Percentiles rank a stretch among this genome's conserved stretches.
Conservation (phyloP, 2,797 vertebrate genomes). For the Macropus fuliginosus region DNA sequence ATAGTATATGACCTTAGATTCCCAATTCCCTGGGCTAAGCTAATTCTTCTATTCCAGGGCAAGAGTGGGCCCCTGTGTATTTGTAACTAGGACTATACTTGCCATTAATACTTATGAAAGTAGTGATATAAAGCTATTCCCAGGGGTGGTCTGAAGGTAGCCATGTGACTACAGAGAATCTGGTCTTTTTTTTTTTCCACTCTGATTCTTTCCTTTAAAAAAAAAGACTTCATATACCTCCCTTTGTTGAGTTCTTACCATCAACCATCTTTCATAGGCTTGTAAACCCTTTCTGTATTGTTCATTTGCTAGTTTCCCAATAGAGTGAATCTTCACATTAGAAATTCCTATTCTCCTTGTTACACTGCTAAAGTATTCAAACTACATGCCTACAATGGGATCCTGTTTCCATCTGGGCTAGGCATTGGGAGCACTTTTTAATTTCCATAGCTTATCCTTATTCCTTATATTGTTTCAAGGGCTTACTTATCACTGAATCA, state of each 20-base stretch:
- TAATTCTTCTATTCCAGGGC: not conserved
- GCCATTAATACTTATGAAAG: not conserved
- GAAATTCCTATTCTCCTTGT: not conserved
- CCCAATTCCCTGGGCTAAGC: not conserved
- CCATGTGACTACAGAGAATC: not conserved
- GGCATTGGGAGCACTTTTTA: not conserved
- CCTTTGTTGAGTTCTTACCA: not conserved
- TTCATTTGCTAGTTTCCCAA: not conserved
- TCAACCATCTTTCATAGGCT: not conserved
- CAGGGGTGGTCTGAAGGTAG: not conserved
- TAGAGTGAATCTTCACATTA: not conserved
- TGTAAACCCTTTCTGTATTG: not conserved
- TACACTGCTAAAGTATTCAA: not conserved
- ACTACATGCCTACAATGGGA: not conserved
- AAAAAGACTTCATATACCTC: not conserved
- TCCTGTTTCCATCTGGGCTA: not conserved
- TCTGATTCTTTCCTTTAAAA: not conserved
- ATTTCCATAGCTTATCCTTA: not conserved
- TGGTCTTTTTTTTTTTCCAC: not conserved
- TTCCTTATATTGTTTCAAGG: not conserved
- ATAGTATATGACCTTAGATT: not conserved
- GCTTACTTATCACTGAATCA: not conserved
- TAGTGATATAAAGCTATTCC: not conserved
- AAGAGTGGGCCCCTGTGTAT: not conserved
- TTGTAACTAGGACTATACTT: not conserved